A percentile compares a stretch with the other conserved stretches of the same genome.
These are phyloP conservation scores for Lutjanus campechanus DNA, from an alignment of 2,797 vertebrate genomes.

Conservation along the genomic window DNA sequence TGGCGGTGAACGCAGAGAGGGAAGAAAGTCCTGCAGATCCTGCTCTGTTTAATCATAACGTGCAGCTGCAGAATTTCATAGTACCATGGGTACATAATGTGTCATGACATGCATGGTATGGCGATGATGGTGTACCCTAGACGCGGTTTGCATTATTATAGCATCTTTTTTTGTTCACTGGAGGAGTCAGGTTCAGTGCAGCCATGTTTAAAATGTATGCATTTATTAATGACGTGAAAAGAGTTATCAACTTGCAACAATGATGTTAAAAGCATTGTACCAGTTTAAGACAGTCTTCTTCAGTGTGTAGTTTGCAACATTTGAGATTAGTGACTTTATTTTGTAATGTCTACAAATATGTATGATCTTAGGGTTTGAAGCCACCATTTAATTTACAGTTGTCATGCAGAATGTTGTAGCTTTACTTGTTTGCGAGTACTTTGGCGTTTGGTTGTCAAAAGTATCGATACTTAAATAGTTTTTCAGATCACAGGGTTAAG, in stretches of 20 bases:
- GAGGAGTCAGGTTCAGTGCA: not conserved
- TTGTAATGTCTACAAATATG: not conserved
- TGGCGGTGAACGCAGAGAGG: not conserved
- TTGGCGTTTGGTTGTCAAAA: no score
- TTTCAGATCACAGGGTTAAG: no score
- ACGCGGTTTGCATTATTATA: not conserved
- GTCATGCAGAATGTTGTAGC: not conserved
- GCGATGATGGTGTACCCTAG: not conserved
- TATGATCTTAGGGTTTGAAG: not conserved
- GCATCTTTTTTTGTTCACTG: not conserved
- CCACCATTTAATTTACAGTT: not conserved
- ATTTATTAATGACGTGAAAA: not conserved
- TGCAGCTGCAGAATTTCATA: not conserved
- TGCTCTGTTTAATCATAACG: not conserved
- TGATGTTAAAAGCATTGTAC: no score
- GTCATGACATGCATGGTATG: not conserved
- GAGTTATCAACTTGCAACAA: no score
- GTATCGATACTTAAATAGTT: no score
- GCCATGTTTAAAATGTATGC: not conserved
- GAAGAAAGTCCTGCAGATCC: no score
- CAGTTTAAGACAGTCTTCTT: not conserved
- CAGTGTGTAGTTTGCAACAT: not conserved
- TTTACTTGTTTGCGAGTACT: not conserved
- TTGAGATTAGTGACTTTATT: not conserved
- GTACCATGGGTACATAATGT: fast-evolving